Evolutionary conservation across 1,140 invertebrate species (phyloP).

Genomic region (Berghia stephanieae): DNA sequence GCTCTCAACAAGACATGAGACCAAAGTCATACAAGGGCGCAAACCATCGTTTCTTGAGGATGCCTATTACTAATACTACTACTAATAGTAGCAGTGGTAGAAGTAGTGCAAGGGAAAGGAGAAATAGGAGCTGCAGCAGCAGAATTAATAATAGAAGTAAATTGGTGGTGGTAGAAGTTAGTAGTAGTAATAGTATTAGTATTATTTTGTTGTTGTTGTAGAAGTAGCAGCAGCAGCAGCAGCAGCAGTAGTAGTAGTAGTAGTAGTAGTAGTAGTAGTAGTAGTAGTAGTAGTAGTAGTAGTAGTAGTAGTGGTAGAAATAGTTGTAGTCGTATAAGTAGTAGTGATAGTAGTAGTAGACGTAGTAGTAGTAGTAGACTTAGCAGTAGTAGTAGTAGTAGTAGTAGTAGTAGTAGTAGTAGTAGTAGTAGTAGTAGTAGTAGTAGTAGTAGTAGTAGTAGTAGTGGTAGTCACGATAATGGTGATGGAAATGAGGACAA

Average conservation of each 20-base stretch:
- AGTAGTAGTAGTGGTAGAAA: too few relatives aligned
- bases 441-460: slow-evolving; percentile 8
- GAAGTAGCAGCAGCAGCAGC: background rate
- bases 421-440: slow-evolving; percentile 7
- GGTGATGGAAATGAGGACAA: background rate
- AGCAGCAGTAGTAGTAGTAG: slow-evolving; percentile 6
- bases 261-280: slow-evolving; percentile 8
- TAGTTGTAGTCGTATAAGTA: too few relatives aligned
- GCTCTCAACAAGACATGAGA: too few relatives aligned
- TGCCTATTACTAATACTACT: too few relatives aligned
- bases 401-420: slow-evolving; percentile 7
- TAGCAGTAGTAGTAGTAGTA: too few relatives aligned
- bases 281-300: slow-evolving; percentile 6
- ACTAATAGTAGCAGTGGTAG: too few relatives aligned
- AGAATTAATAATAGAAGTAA: background rate
- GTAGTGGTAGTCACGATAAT: background rate
- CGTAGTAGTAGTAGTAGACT: too few relatives aligned
- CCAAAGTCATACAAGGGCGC: too few relatives aligned
- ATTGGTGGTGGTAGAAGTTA: background rate
- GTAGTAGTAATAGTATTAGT: background rate
- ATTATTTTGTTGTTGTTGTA: background rate
- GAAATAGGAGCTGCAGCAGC: background rate
- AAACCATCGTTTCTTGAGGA: too few relatives aligned
- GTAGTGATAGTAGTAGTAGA: too few relatives aligned
- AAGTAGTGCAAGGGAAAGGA: background rate